phyloP scores from a whole-genome alignment of 2,888 invertebrate genomes.

The Lasioglossum malachurum region DNA sequence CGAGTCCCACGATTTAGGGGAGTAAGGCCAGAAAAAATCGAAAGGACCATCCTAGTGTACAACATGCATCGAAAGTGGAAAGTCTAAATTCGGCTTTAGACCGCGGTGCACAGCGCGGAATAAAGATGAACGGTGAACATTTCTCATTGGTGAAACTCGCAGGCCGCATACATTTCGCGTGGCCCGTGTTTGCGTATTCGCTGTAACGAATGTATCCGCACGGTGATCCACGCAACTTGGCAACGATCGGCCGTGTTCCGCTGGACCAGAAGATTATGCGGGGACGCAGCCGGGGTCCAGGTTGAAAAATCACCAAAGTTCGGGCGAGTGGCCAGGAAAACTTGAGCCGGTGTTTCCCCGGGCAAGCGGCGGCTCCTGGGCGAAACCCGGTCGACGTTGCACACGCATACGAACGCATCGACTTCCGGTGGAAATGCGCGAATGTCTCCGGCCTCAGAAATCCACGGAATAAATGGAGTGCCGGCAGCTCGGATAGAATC shows the following conservation, averaged over 20 bases:
- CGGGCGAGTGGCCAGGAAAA: slow-evolving; percentile 72
- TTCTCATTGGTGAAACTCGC: background rate
- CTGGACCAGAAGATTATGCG: slow-evolving; percentile 33
- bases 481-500: slow-evolving; percentile 85
- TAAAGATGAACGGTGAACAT: background rate
- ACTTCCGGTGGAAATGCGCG: slow-evolving; percentile 17
- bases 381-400: slow-evolving; percentile 49
- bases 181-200: background rate
- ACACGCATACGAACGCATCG: slow-evolving; percentile 49
- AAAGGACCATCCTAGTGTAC: no score
- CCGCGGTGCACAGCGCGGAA: background rate
- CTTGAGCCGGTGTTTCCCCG: slow-evolving; percentile 45
- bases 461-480: slow-evolving; percentile 82
- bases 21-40: no score
- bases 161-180: background rate
- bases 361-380: slow-evolving; percentile 58
- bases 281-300: slow-evolving; percentile 13
- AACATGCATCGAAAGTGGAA: background rate
- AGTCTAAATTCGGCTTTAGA: background rate
- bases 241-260: slow-evolving; percentile 36
- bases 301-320: slow-evolving; percentile 57
- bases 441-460: slow-evolving; percentile 47
- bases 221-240: slow-evolving; percentile 35
- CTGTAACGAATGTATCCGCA: slow-evolving; percentile 3
- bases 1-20: background rate